Evolutionary conservation across 2,797 vertebrate genomes (phyloP).

Genomic region (Chlorospingus flavigularis): DNA sequence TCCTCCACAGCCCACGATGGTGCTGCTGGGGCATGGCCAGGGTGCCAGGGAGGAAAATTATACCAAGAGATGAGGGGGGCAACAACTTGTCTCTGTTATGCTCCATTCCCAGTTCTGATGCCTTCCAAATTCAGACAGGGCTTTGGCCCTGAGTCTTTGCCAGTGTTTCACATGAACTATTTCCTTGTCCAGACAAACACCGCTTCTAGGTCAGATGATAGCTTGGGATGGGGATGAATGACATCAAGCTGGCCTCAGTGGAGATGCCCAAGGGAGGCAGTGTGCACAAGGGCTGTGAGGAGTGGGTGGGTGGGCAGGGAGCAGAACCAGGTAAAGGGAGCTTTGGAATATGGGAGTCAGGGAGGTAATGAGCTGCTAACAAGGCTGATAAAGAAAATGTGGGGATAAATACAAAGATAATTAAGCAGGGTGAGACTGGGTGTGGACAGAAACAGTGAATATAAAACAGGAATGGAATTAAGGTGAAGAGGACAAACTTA

Average conservation of each 20-base stretch:
- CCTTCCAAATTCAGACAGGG: neutral
- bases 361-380: neutral
- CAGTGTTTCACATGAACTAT: neutral
- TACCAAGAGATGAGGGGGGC: neutral
- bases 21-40: neutral
- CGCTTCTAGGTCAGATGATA: neutral
- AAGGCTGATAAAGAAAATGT: neutral
- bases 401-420: neutral
- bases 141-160: neutral
- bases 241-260: neutral
- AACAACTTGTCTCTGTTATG: neutral
- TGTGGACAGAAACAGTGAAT: neutral
- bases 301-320: neutral
- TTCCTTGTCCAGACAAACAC: neutral
- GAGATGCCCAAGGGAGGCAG: neutral
- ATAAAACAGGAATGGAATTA: neutral
- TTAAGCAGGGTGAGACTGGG: neutral
- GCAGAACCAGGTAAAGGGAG: neutral
- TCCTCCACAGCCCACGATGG: neutral
- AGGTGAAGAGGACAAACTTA: neutral
- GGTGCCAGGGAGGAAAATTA: neutral
- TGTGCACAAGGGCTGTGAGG: neutral
- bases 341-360: rapidly evolving
- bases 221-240: too few relatives aligned
- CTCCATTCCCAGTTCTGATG: neutral